Conservation (phyloP, 2,888 invertebrate species). For the Ceraclea dissimilis region DNA sequence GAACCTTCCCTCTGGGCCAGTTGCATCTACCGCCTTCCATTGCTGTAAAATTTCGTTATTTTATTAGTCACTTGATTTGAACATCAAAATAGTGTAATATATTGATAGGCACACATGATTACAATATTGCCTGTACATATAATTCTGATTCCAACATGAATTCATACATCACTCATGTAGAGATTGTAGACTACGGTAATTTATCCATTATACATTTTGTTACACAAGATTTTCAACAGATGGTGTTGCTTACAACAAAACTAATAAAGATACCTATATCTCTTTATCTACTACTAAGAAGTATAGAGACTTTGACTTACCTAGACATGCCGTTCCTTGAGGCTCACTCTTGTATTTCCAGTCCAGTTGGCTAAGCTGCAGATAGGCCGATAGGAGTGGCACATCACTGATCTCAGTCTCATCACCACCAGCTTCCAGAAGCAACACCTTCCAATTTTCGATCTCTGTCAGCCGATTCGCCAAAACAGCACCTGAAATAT, state of each 20-base stretch:
- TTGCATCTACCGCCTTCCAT: slow-evolving; percentile 81
- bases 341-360: slow-evolving; percentile 94
- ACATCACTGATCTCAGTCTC: slow-evolving; percentile 89
- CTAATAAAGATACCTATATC: no score
- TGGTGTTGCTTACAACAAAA: no score
- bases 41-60: slow-evolving; percentile 51
- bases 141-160: no score
- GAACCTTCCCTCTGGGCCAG: slow-evolving; percentile 87
- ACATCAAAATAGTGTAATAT: no score
- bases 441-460: slow-evolving; percentile 68
- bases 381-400: slow-evolving; percentile 77
- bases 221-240: no score
- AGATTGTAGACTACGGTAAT: no score
- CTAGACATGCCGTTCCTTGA: slow-evolving; percentile 71
- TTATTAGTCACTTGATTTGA: no score
- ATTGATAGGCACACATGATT: no score
- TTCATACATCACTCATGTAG: no score
- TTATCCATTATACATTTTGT: no score
- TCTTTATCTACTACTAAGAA: no score
- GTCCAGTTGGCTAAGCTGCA: slow-evolving; percentile 79
- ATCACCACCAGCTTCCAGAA: slow-evolving; percentile 83
- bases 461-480: slow-evolving; percentile 77
- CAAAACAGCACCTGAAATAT: slow-evolving; percentile 63
- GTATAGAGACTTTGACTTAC: slow-evolving; percentile 38
- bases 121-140: no score